phyloP scores from a whole-genome alignment of 2,797 vertebrate species.

The Mus caroli region DNA sequence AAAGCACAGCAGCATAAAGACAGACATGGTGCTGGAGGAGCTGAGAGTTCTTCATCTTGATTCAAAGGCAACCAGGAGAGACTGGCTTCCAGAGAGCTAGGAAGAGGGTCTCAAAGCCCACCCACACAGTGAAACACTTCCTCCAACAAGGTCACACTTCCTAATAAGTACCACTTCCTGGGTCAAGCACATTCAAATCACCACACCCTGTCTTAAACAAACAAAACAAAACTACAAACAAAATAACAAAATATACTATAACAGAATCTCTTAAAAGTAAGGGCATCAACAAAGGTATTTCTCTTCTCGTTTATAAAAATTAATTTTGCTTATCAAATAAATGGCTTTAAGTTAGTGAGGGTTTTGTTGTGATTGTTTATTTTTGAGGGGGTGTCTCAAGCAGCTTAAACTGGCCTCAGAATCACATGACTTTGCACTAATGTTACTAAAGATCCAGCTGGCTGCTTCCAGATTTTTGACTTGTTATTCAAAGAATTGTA shows the following conservation, averaged over 20 bases:
- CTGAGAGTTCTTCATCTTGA: no score
- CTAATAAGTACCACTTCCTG: no score
- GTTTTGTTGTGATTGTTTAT: not conserved
- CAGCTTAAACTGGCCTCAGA: not conserved
- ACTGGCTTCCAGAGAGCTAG: no score
- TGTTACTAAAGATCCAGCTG: not conserved
- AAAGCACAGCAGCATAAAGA: no score
- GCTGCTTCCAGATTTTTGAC: not conserved
- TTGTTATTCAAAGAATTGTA: not conserved
- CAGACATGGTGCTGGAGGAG: no score
- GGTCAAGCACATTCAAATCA: no score
- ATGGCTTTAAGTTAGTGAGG: not conserved
- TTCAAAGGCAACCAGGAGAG: no score
- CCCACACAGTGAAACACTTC: no score
- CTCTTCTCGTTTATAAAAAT: not conserved
- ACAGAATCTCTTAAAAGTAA: not conserved
- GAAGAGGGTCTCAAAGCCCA: no score
- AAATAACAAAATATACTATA: conserved; percentile 17
- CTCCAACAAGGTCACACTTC: no score
- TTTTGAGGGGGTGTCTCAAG: not conserved
- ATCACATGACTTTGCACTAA: not conserved
- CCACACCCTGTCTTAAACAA: not conserved
- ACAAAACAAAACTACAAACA: not conserved
- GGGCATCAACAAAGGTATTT: not conserved
- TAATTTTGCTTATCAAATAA: conserved; percentile 39